phyloP scores from a whole-genome alignment of 1,140 invertebrate genomes.

The Euura saliciscinereae region DNA sequence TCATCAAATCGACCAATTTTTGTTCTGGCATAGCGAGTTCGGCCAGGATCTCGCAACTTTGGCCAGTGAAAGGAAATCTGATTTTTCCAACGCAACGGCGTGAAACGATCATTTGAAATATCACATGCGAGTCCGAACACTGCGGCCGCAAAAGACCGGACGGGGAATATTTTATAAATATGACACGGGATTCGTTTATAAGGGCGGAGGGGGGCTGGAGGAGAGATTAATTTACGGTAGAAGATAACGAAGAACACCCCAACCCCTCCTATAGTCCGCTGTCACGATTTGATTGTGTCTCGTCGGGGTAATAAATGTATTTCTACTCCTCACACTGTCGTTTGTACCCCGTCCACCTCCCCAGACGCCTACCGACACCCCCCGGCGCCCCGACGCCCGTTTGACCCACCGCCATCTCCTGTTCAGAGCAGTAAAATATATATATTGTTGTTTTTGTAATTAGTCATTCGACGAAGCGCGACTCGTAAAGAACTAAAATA shows the following conservation, averaged over 20 bases:
- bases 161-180: slow-evolving; percentile 45
- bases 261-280: slow-evolving; percentile 25
- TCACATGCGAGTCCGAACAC: neutral
- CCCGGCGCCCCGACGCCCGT: neutral
- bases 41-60: no score
- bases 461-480: slow-evolving; percentile 53
- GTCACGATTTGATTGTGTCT: slow-evolving; percentile 54
- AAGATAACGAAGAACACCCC: slow-evolving; percentile 56
- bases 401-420: slow-evolving; percentile 3
- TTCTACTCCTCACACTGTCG: slow-evolving; percentile 34
- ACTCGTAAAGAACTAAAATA: slow-evolving; percentile 50
- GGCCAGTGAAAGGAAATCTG: neutral
- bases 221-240: slow-evolving; percentile 54
- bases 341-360: slow-evolving; percentile 29
- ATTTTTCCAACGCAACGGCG: slow-evolving; percentile 5
- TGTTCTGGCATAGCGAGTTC: no score
- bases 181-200: slow-evolving; percentile 31
- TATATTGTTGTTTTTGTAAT: slow-evolving; percentile 58
- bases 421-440: slow-evolving; percentile 49
- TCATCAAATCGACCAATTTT: no score
- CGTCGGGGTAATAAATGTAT: slow-evolving; percentile 55
- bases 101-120: slow-evolving; percentile 7
- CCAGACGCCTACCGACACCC: neutral
- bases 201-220: slow-evolving; percentile 9
- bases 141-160: neutral